phyloP scores from a whole-genome alignment of 2,797 vertebrate genomes.

The Loris lydekkerianus region DNA sequence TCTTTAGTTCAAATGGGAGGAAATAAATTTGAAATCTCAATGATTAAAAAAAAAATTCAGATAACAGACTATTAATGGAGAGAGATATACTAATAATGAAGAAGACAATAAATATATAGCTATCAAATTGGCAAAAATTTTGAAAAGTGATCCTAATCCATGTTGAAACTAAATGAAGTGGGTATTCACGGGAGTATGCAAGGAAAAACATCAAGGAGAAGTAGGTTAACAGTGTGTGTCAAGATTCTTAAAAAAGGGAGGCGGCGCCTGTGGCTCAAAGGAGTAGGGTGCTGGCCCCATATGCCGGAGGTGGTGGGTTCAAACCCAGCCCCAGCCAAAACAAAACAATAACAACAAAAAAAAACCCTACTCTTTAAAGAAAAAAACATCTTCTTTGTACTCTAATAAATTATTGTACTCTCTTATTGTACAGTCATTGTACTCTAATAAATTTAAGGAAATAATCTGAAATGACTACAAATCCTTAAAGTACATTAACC shows the following conservation, averaged over 20 bases:
- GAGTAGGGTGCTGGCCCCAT: too few species aligned
- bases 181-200: neutral
- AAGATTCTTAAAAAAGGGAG: neutral
- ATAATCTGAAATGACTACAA: neutral
- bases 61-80: neutral
- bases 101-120: neutral
- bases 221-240: neutral
- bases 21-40: slow-evolving; percentile 51
- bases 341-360: too few species aligned
- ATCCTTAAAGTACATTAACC: slow-evolving; percentile 20
- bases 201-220: neutral
- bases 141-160: neutral
- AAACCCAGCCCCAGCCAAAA: too few species aligned
- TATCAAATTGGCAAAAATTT: slow-evolving; percentile 44
- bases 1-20: neutral
- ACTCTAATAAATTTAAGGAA: slow-evolving; percentile 6
- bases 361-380: too few species aligned
- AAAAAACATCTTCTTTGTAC: neutral
- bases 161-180: slow-evolving; percentile 45
- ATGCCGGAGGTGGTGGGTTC: too few species aligned
- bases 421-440: neutral
- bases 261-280: too few species aligned
- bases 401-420: neutral
- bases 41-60: neutral
- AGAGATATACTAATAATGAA: neutral